Conservation (phyloP, 2,888 invertebrate species). For the Drosophila glabriapex region DNA sequence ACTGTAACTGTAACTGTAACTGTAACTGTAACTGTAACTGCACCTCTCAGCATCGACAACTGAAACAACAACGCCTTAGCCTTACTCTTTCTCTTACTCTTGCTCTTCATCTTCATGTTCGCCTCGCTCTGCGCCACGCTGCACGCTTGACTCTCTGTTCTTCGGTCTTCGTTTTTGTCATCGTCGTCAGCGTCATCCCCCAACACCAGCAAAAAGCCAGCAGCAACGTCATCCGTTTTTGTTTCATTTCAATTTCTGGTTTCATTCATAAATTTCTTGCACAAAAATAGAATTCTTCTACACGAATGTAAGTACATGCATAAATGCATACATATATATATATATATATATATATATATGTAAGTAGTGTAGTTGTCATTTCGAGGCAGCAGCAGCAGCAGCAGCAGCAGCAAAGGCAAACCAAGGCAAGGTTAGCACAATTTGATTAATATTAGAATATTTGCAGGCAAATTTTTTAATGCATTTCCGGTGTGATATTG, state of each 20-base stretch:
- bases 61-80: not conserved
- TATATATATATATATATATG: conserved; percentile 3
- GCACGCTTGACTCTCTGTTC: not conserved
- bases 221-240: conserved; percentile 28
- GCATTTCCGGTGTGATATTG: conserved; percentile 58
- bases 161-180: not conserved
- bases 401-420: conserved; percentile 36
- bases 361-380: conserved; percentile 25
- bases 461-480: conserved; percentile 47
- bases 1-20: not conserved
- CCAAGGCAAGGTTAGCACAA: conserved; percentile 51
- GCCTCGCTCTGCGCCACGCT: not conserved
- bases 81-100: not conserved
- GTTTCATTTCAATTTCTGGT: conserved; percentile 44
- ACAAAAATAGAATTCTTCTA: conserved; percentile 56
- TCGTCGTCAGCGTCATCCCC: not conserved
- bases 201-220: conserved; percentile 4
- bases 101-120: not conserved
- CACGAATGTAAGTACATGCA: conserved; percentile 6
- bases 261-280: conserved; percentile 68
- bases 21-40: not conserved
- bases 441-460: conserved; percentile 66
- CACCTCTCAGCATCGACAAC: not conserved
- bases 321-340: not conserved
- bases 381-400: conserved; percentile 10